Percentiles rank a stretch among this genome's conserved stretches.
Evolutionary conservation across 2,888 invertebrate genomes (phyloP).

Genomic region (Eulithis testata): DNA sequence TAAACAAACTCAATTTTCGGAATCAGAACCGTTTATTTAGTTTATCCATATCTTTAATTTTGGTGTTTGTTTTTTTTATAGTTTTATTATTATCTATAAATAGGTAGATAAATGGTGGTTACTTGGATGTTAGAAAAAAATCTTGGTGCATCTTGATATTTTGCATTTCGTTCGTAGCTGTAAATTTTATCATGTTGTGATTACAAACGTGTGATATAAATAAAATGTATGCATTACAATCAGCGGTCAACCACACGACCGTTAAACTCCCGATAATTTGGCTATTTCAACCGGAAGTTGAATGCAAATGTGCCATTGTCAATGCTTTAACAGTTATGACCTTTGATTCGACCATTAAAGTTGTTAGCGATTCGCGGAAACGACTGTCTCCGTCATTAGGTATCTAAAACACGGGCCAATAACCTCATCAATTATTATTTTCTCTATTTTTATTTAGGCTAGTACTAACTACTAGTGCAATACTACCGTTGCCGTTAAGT

Average conservation of each 20-base stretch:
- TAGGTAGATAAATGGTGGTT: no score
- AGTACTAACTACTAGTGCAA: neutral
- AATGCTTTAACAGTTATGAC: constrained; percentile 67
- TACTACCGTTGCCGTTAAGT: no score
- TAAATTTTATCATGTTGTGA: neutral
- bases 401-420: constrained; percentile 46
- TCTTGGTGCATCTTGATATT: no score
- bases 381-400: constrained; percentile 30
- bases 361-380: constrained; percentile 64
- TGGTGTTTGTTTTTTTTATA: no score
- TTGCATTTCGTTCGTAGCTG: neutral
- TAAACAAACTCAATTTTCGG: no score
- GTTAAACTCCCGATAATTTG: constrained; percentile 74
- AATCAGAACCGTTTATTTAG: no score
- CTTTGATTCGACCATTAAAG: constrained; percentile 62
- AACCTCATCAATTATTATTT: constrained; percentile 50
- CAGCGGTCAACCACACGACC: constrained; percentile 70
- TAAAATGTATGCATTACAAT: constrained; percentile 46
- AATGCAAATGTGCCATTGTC: constrained; percentile 80
- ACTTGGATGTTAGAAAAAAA: no score
- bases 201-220: constrained; percentile 5
- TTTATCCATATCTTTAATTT: no score
- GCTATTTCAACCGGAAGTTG: constrained; percentile 70
- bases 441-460: constrained; percentile 7
- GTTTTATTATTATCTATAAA: no score